Evolutionary conservation across 2,113 vertebrate species (phyloP).

Genomic region (Varanus salvator): DNA sequence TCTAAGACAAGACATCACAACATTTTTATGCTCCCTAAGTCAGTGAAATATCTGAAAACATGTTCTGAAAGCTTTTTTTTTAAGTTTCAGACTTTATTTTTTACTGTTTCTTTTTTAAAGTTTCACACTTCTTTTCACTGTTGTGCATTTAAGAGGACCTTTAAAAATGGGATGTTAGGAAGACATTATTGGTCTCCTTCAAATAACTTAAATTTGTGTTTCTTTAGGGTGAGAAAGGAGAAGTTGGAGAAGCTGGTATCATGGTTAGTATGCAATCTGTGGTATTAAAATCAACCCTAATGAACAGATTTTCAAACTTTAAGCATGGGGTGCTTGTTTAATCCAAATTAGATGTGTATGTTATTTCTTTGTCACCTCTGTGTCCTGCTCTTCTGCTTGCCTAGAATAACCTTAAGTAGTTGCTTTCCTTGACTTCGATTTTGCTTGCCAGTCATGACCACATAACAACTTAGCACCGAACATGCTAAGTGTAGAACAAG

Average conservation of each 20-base stretch:
- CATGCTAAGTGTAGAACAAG: not conserved
- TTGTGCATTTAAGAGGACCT: not conserved
- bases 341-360: not conserved
- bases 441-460: not conserved
- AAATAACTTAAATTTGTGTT: not conserved
- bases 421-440: accelerated
- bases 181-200: not conserved
- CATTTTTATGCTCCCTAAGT: not conserved
- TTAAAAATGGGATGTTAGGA: not conserved
- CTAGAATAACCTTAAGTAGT: not conserved
- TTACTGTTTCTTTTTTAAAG: not conserved
- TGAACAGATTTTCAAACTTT: not conserved
- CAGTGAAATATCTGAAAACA: not conserved
- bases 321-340: not conserved
- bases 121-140: not conserved
- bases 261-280: slow-evolving; percentile 76
- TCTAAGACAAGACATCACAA: not conserved
- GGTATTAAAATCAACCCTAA: accelerated
- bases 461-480: not conserved
- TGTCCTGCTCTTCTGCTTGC: not conserved
- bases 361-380: not conserved
- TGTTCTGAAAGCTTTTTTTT: not conserved
- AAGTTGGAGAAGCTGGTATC: slow-evolving; percentile 80
- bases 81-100: not conserved
- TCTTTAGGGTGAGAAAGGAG: slow-evolving; percentile 81